Evolutionary conservation across 2,797 vertebrate genomes (phyloP), one percentile per base, ranked within the genome.

Genomic region (Eupleurogrammus muticus): DNA sequence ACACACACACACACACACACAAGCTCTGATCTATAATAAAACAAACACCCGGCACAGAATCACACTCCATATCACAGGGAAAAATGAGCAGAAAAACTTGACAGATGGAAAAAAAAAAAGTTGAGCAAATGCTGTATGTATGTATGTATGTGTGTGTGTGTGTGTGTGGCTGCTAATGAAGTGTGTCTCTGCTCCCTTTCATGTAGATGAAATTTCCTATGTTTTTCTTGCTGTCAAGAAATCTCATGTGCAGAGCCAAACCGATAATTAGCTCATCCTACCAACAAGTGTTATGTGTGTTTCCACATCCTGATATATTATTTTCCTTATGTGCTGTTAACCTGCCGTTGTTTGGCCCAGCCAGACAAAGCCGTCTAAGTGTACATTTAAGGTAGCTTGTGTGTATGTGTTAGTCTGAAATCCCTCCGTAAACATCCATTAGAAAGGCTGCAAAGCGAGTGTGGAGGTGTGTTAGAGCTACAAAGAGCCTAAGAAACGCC

Each of bases 1-100:
- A 54, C 73, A n/a, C n/a, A n/a, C n/a, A n/a, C n/a, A n/a, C n/a
- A n/a, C n/a, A 28, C 76, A 87, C 79, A 70, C 83, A 78, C 77
- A 52, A 74, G 61, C 81, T 71, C 50, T 57, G 77, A 83, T 73
- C 69, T 75, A 56, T 73, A 83, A 79, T 79, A 86, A 87, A 81
- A 77, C 77, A 77, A 75, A 71, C 35, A 71, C 52, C 66, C 59
- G 42, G 42, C 35, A 72, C 68, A 49, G 61, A 74, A 71, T 64
- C 61, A 46, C 11, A 16, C 65, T 73, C 48, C 4, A 69, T 67
- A 63, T 66, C 6, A 20, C 17, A 59, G 13, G 19, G 35, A 48
- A 21, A 60, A 42, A 35, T 40, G 48, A 52, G 32, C 5, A 38
- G 70, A 73, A 64, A 73, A 64, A 50, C 35, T 80, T 61, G 72